phyloP scores from a whole-genome alignment of 2,797 vertebrate species.

The Helarctos malayanus region DNA sequence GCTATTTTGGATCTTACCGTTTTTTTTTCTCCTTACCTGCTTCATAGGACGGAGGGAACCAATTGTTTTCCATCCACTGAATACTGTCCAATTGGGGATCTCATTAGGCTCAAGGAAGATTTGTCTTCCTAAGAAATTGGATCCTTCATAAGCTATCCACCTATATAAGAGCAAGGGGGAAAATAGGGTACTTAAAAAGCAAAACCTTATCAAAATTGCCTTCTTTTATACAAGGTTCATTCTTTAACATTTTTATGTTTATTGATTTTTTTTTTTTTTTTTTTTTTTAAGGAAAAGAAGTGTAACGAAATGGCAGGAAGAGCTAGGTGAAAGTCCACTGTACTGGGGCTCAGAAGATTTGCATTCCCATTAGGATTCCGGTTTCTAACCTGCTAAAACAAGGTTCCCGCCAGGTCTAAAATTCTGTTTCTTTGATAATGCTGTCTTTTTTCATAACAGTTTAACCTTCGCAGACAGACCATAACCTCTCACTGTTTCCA shows the following conservation, averaged over 20 bases:
- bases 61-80: conserved; percentile 92
- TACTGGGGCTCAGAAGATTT: not conserved
- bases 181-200: accelerated
- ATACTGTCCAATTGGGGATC: conserved; percentile 90
- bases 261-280: not conserved
- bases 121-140: conserved; percentile 92
- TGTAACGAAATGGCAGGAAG: not conserved
- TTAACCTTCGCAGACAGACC: not conserved
- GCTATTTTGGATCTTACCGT: not conserved
- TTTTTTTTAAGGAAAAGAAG: not conserved
- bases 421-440: conserved; percentile 5
- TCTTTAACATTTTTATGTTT: not conserved
- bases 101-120: conserved; percentile 90
- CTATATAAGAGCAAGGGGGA: conserved; percentile 82
- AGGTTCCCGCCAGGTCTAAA: not conserved
- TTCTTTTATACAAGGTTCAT: not conserved
- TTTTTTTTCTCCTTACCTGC: conserved; percentile 88
- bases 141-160: conserved; percentile 93
- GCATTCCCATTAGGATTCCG: not conserved
- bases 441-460: not conserved
- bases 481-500: not conserved
- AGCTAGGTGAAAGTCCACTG: not conserved
- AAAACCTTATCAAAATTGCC: not conserved
- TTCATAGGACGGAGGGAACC: conserved; percentile 92
- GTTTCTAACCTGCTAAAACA: not conserved